phyloP scores from a whole-genome alignment of 2,888 invertebrate genomes.

The Formica aserva region DNA sequence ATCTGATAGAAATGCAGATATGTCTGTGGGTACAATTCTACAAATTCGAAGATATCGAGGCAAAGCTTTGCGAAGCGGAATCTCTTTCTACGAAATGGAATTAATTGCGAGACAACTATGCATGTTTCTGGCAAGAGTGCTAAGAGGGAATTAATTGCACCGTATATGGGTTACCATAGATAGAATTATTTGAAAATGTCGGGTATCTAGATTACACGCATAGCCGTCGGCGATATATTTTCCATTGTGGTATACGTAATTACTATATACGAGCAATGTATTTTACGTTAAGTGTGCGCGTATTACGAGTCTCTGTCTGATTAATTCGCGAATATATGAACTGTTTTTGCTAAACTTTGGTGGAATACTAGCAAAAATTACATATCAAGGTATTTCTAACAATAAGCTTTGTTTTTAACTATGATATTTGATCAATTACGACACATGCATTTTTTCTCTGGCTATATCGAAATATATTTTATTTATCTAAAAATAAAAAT shows the following conservation, averaged over 20 bases:
- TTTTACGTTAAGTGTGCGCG: conserved; percentile 33
- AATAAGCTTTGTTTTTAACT: not conserved
- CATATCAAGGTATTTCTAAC: not conserved
- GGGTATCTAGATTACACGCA: conserved; percentile 44
- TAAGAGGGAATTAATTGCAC: conserved; percentile 49
- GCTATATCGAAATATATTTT: not conserved
- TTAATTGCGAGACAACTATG: conserved; percentile 43
- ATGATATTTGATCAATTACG: not conserved
- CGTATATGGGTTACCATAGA: conserved; percentile 22
- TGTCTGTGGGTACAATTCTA: not conserved
- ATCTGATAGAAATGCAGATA: not conserved
- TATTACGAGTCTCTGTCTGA: conserved; percentile 32
- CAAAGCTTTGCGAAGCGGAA: not conserved
- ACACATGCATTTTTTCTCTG: not conserved
- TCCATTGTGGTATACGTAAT: conserved; percentile 44
- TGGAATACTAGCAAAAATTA: not conserved
- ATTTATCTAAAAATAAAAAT: not conserved
- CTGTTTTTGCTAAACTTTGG: conserved; percentile 22
- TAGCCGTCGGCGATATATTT: conserved; percentile 41
- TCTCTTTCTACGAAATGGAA: conserved; percentile 18
- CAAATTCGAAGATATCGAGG: not conserved
- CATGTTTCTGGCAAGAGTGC: conserved; percentile 31
- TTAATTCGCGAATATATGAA: conserved; percentile 21
- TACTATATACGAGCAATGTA: conserved; percentile 33
- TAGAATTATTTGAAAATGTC: conserved; percentile 49